Conservation (phyloP, 2,113 vertebrate genomes). For the Pterocles gutturalis region DNA sequence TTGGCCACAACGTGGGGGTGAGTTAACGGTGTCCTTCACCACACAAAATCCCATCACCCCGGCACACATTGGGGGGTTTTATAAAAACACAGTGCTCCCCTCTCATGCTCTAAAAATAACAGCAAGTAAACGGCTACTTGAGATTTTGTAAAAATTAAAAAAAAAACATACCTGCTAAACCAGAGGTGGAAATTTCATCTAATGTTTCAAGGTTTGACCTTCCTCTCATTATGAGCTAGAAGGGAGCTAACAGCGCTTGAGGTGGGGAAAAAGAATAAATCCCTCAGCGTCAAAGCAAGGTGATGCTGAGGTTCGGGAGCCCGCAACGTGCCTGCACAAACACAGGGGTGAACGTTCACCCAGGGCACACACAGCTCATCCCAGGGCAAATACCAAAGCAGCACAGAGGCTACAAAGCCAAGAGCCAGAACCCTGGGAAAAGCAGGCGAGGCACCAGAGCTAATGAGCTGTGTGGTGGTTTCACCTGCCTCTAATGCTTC, state of each 20-base stretch:
- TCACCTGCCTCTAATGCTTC: not conserved
- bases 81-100: not conserved
- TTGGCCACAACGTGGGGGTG: accelerated
- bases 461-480: not conserved
- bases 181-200: not conserved
- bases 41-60: not conserved
- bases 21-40: not conserved
- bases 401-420: not conserved
- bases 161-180: not conserved
- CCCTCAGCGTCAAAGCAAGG: not conserved
- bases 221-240: not conserved
- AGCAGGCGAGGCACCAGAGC: not conserved
- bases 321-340: accelerated
- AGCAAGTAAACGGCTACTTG: not conserved
- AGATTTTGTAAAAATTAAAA: not conserved
- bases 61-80: accelerated
- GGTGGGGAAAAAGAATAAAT: not conserved
- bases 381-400: not conserved
- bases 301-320: not conserved
- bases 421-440: not conserved
- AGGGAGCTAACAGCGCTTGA: not conserved
- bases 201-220: not conserved
- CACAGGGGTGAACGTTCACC: not conserved
- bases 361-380: accelerated
- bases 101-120: not conserved